phyloP scores from a whole-genome alignment of 30 jellyfish, hydroid and myxozoan species.

The Clytia hemisphaerica region DNA sequence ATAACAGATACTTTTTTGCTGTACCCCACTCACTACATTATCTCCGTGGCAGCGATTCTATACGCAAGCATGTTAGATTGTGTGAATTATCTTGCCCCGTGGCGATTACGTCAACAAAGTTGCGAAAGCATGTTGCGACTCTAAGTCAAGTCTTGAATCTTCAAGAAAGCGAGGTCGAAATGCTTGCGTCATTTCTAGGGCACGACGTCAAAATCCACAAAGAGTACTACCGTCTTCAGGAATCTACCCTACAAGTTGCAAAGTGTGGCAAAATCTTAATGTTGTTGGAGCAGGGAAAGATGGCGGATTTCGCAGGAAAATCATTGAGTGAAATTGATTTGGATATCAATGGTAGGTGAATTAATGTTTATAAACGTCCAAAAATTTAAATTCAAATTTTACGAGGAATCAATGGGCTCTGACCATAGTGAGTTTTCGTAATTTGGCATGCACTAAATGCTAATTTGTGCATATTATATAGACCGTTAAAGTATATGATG shows the following conservation, averaged over 20 bases:
- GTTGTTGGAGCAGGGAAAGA: conserved; percentile 33
- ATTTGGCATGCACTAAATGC: too few species aligned
- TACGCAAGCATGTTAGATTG: conserved; percentile 11
- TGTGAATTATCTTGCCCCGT: conserved; percentile 19
- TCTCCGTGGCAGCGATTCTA: conserved; percentile 45
- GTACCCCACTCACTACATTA: conserved; percentile 39
- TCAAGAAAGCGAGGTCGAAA: conserved; percentile 33
- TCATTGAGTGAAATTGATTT: conserved; percentile 2
- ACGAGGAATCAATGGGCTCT: too few species aligned
- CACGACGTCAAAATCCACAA: conserved; percentile 49
- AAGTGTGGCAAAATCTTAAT: conserved; percentile 40
- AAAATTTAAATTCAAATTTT: too few species aligned
- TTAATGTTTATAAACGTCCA: too few species aligned
- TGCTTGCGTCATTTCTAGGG: conserved; percentile 53
- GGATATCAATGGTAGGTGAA: conserved; percentile 7
- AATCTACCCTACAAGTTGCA: conserved; percentile 47
- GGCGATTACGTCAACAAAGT: conserved; percentile 36
- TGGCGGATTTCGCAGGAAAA: conserved; percentile 4
- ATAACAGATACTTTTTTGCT: conserved; percentile 32
- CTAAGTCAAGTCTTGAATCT: conserved; percentile 39
- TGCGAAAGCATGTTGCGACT: conserved; percentile 46
- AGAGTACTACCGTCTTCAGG: conserved; percentile 52
- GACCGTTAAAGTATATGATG: too few species aligned
- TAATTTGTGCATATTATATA: too few species aligned
- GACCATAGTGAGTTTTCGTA: too few species aligned